phyloP scores from a whole-genome alignment of 2,888 invertebrate species.

The Euclidia mi region DNA sequence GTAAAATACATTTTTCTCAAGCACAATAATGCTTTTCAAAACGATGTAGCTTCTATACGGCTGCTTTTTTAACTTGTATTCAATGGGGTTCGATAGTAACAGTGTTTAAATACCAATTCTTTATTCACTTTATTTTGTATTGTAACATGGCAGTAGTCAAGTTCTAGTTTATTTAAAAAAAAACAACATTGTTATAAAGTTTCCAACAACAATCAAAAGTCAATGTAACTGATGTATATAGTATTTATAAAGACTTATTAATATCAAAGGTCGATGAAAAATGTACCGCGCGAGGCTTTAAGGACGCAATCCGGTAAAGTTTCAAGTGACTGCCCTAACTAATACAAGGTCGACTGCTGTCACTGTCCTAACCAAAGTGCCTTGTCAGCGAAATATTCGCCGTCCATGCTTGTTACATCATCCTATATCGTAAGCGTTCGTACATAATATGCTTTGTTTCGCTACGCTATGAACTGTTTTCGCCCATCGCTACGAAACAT shows the following conservation, averaged over 20 bases:
- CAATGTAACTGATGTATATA: conserved; percentile 2
- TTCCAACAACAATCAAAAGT: not conserved
- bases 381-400: conserved; percentile 8
- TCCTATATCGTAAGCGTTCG: not conserved
- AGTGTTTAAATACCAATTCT: too few relatives aligned
- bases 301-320: conserved; percentile 12
- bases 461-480: conserved; percentile 10
- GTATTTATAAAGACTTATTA: conserved; percentile 7
- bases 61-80: too few relatives aligned
- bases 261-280: conserved; percentile 1
- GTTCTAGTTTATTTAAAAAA: too few relatives aligned
- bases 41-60: too few relatives aligned
- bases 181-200: too few relatives aligned
- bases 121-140: too few relatives aligned
- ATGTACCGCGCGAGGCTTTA: conserved; percentile 1
- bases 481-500: conserved; percentile 5
- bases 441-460: conserved; percentile 11
- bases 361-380: conserved; percentile 10
- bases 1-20: not conserved
- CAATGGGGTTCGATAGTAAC: too few relatives aligned
- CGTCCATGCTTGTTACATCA: conserved; percentile 6
- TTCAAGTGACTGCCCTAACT: conserved; percentile 13
- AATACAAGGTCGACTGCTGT: conserved; percentile 13
- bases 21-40: not conserved
- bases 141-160: too few relatives aligned